These are phyloP conservation scores for Sternotherus odoratus DNA, from an alignment of 2,797 vertebrate genomes.

Conservation along the genomic window DNA sequence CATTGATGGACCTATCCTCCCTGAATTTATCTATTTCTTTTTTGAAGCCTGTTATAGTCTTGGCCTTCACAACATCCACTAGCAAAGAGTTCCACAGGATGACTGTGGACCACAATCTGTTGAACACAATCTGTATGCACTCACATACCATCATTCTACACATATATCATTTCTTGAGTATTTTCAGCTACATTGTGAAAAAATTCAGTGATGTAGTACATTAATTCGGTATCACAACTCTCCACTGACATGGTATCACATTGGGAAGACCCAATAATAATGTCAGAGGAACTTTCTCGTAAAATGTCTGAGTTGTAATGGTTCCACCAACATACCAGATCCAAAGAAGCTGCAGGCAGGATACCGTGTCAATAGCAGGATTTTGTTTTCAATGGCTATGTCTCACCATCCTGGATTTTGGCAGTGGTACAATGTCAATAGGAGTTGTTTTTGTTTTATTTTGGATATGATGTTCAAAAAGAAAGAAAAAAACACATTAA, in stretches of 20 bases:
- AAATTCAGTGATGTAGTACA: not conserved
- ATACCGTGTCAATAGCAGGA: not conserved
- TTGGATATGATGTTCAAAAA: constrained; percentile 21
- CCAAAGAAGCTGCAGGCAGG: not conserved
- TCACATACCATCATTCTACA: constrained; percentile 34
- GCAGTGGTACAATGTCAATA: constrained; percentile 33
- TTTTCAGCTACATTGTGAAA: constrained; percentile 34
- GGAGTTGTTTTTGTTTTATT: constrained; percentile 13
- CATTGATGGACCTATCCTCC: no score
- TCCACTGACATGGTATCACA: constrained; percentile 5
- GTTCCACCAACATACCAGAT: not conserved
- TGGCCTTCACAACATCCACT: no score
- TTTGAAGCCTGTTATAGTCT: no score
- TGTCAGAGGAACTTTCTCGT: constrained; percentile 33
- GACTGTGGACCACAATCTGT: no score
- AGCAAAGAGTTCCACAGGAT: no score
- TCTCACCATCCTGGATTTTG: constrained; percentile 15
- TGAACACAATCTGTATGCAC: constrained; percentile 4
- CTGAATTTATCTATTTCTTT: no score
- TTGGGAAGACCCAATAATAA: constrained; percentile 45
- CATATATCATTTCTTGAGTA: constrained; percentile 59
- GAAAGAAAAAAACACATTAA: constrained; percentile 33
- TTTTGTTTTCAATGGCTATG: not conserved
- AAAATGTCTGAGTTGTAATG: constrained; percentile 16
- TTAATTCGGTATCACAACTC: not conserved